Evolutionary conservation across 2,797 vertebrate genomes (phyloP), one percentile per base, ranked within the genome.

Genomic region (Gymnothorax javanicus): DNA sequence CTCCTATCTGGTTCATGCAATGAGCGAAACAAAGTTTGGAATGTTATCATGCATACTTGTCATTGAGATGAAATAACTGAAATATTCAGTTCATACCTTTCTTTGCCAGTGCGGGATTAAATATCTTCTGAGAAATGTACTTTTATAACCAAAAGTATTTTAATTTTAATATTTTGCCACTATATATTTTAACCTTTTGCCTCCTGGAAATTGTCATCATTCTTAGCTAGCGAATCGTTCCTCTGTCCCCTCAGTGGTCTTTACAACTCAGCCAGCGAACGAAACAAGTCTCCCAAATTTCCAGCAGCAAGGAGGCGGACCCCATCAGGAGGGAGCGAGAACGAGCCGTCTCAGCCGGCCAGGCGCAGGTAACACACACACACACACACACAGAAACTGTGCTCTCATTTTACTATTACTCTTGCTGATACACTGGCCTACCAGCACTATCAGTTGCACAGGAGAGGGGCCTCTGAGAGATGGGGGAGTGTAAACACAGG

Each of bases 261-360:
- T 56, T 98, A 96, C 89, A 96, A 96, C 93, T 96, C 96, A 87
- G 91, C 96, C 90, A 95, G 73, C 62, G 97, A 97, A 86, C 94
- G 95, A 86, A 96, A 91, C 67, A 97, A 95, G 91, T 97, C 97
- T 58, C 97, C 97, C 6, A 97, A 97, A 91, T 97, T 97, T 90
- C 96, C 96, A n/a, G 94, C 91, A 56, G 86, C 94, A 0, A 94
- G 95, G n/a, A 93, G 93, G 58, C 94, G 95, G 25, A 95, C 96
- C 82, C 95, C 95, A 0, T 97, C 96, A 0, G 96, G 95, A 13
- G 96, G 96, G 85, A 97, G 95, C 0, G 97, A 96, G 90, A 96
- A 96, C 84, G 97, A 97, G 60, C 92, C 94, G 20, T 91, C 90
- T 2, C 96, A 95, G 84, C 94, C 94, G 0, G 56, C 93, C 52